phyloP scores from a whole-genome alignment of 2,888 invertebrate species.

The Drosophila prolongata region DNA sequence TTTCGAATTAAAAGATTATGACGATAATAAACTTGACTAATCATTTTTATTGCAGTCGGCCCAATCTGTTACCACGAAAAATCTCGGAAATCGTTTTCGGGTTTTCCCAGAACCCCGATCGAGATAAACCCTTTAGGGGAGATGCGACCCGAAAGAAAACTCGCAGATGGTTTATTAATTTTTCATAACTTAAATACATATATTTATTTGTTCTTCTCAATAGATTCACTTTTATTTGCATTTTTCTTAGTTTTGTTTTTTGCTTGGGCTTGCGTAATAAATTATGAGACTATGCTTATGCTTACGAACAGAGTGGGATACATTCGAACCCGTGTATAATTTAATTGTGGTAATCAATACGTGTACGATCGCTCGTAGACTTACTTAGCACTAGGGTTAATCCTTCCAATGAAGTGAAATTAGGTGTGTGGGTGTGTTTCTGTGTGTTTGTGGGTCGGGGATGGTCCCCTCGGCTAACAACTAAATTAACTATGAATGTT shows the following conservation, averaged over 20 bases:
- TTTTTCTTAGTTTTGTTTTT: slow-evolving; percentile 45
- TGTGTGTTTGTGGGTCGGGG: slow-evolving; percentile 24
- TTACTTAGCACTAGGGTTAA: slow-evolving; percentile 54
- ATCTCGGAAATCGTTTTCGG: slow-evolving; percentile 26
- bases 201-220: slow-evolving; percentile 49
- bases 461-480: slow-evolving; percentile 62
- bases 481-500: slow-evolving; percentile 77
- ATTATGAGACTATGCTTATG: slow-evolving; percentile 77
- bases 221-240: slow-evolving; percentile 52
- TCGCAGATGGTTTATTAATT: slow-evolving; percentile 67
- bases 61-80: slow-evolving; percentile 60
- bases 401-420: slow-evolving; percentile 59
- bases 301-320: slow-evolving; percentile 71
- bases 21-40: slow-evolving; percentile 80
- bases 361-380: slow-evolving; percentile 40
- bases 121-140: slow-evolving; percentile 44
- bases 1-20: slow-evolving; percentile 79
- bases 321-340: slow-evolving; percentile 59
- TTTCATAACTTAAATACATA: slow-evolving; percentile 79
- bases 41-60: slow-evolving; percentile 74
- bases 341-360: slow-evolving; percentile 55
- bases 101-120: slow-evolving; percentile 67
- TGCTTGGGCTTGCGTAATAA: slow-evolving; percentile 61
- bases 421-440: slow-evolving; percentile 33
- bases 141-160: slow-evolving; percentile 48